These are phyloP conservation scores for Trichonephila inaurata DNA, from an alignment of 1,140 invertebrate genomes.

Conservation along the genomic window DNA sequence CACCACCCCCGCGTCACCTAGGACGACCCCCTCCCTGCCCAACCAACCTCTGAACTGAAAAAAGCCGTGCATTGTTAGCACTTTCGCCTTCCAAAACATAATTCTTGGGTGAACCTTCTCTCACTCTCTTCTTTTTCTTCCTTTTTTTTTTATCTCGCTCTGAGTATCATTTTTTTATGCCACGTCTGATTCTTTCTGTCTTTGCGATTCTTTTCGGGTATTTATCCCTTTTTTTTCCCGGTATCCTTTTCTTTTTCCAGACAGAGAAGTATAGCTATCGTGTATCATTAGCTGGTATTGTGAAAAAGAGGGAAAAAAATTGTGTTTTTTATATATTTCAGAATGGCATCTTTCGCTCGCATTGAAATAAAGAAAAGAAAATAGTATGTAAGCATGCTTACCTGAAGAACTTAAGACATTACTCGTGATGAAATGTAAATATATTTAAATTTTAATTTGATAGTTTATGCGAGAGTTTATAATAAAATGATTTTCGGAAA, in stretches of 20 bases:
- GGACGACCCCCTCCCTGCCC: too few species aligned
- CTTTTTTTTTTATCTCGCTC: too few species aligned
- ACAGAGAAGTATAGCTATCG: not conserved
- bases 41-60: not conserved
- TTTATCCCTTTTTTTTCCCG: not conserved
- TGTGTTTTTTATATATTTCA: too few species aligned
- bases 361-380: too few species aligned
- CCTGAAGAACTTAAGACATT: too few species aligned
- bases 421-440: too few species aligned
- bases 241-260: not conserved
- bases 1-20: constrained; percentile 48
- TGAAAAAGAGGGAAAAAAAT: too few species aligned
- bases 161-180: not conserved
- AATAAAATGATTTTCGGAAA: too few species aligned
- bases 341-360: too few species aligned
- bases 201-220: constrained; percentile 12
- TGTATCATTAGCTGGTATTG: not conserved
- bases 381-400: too few species aligned
- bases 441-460: too few species aligned
- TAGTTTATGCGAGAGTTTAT: too few species aligned
- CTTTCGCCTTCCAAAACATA: constrained; percentile 72
- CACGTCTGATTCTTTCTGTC: not conserved
- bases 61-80: constrained; percentile 75
- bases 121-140: not conserved
- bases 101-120: constrained; percentile 54